These are phyloP conservation scores for Phrynosoma blainvillii DNA, from an alignment of 2,113 vertebrate genomes.

Conservation along the genomic window DNA sequence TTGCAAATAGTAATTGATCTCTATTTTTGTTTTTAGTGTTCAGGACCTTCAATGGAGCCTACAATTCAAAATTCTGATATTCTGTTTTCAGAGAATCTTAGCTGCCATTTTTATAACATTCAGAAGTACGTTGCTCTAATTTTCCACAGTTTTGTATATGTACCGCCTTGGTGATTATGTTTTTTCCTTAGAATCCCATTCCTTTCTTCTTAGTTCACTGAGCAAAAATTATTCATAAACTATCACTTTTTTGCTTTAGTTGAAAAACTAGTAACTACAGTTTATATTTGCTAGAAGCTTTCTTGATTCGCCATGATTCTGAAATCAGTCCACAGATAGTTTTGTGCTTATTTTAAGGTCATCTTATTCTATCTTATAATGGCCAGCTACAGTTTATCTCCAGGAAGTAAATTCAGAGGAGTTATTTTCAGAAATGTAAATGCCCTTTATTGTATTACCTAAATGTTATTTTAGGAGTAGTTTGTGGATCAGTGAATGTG, in stretches of 20 bases:
- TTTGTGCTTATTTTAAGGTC: slow-evolving; percentile 16
- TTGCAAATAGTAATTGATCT: slow-evolving; percentile 46
- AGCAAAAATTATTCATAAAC: slow-evolving; percentile 13
- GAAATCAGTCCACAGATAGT: slow-evolving; percentile 19
- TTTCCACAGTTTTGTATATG: slow-evolving; percentile 5
- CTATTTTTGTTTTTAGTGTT: slow-evolving; percentile 82
- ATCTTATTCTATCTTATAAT: slow-evolving; percentile 23
- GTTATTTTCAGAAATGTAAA: slow-evolving; percentile 41
- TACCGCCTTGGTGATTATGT: background rate
- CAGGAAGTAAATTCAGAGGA: slow-evolving; percentile 10
- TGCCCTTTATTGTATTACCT: slow-evolving; percentile 10
- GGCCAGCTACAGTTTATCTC: slow-evolving; percentile 23
- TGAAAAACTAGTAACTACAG: background rate
- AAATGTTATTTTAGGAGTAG: background rate
- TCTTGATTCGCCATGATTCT: background rate
- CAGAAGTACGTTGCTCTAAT: slow-evolving; percentile 79
- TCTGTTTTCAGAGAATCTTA: slow-evolving; percentile 92
- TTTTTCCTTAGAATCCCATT: background rate
- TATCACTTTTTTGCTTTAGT: slow-evolving; percentile 1
- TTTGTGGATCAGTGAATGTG: background rate
- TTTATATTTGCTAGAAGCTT: background rate
- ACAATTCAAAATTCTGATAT: slow-evolving; percentile 91
- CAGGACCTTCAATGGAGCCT: slow-evolving; percentile 97
- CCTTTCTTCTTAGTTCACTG: background rate
- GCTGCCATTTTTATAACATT: slow-evolving; percentile 88